Base-by-base conservation (phyloP, 2,113 vertebrate species). In the Crotophaga sulcirostris region DNA sequence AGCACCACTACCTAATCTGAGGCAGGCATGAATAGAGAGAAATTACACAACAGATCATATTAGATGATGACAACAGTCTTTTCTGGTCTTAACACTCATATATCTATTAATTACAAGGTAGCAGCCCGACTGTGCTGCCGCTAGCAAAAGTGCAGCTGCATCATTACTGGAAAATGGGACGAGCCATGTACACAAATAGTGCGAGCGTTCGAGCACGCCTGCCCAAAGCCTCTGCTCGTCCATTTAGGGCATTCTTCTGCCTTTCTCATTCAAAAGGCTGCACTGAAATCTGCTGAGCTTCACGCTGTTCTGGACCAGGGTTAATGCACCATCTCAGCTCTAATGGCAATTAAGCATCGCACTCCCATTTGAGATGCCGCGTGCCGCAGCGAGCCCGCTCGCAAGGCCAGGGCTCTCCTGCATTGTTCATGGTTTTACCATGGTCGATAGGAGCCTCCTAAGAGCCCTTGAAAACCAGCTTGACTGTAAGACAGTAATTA, bases 21-120 rank as follows among this genome's bases (percentile, higher is more conserved):
- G 47, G 58, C 72, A 40, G 47, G 77, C 60, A 60, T 45, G 64
- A 87, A 82, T 72, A 72, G 63, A 56, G 72, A 72, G 40, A 82
- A 90, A 87, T 87, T 45, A 62, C 72, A 60, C 66, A 67, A 67
- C 77, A 87, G 64, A 45, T 73, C 82, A 18, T 33, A 54, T 40
- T 36, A 76, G 63, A 77, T 49, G 70, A 60, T 67, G 69, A 90
- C 87, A 87, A 83, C 44, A 76, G 55, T 59, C 51, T 74, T 84
- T 63, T 70, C 78, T 84, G n/a, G n/a, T 69, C 78, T 84, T 58
- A 63, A 82, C 51, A 73, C 45, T 55, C 92, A 55, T 67, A 49
- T 87, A 90, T 78, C 72, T 83, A 87, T 94, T 73, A 83, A 87
- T 94, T 67, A 83, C 59, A 62, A 62, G 83, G 77, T 83, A 90